A percentile compares a stretch with the other conserved stretches of the same genome.
Conservation (phyloP, 2,113 vertebrate species). For the Hippopotamus amphibius region DNA sequence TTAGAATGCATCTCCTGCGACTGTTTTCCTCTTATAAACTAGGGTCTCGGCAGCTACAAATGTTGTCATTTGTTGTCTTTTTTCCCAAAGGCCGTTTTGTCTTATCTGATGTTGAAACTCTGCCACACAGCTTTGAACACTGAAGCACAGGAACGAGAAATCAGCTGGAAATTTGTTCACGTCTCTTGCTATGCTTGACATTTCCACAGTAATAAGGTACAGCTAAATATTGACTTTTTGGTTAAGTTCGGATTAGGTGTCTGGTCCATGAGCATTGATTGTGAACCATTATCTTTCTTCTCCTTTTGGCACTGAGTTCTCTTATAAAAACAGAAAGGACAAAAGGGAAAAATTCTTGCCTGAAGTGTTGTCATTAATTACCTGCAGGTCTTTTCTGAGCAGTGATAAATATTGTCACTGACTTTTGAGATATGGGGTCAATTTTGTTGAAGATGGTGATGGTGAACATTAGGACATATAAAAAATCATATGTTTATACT, state of each 20-base stretch:
- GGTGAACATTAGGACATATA: conserved; percentile 4
- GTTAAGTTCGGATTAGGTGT: conserved; percentile 86
- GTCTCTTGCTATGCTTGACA: conserved; percentile 86
- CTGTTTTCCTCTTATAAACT: conserved; percentile 82
- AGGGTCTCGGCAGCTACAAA: conserved; percentile 71
- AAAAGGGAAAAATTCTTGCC: conserved; percentile 46
- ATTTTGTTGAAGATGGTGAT: conserved; percentile 56
- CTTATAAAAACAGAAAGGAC: conserved; percentile 39
- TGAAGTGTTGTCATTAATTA: conserved; percentile 62
- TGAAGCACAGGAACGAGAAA: conserved; percentile 80
- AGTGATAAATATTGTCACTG: conserved; percentile 64
- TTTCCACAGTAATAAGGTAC: conserved; percentile 86
- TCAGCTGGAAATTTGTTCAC: conserved; percentile 84
- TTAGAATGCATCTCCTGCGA: conserved; percentile 80
- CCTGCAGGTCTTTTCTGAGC: conserved; percentile 48
- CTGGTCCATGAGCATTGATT: conserved; percentile 78
- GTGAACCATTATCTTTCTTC: conserved; percentile 83
- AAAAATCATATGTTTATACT: conserved; percentile 61
- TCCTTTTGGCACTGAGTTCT: conserved; percentile 64
- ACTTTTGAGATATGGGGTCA: conserved; percentile 46
- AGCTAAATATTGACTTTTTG: conserved; percentile 88
- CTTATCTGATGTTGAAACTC: conserved; percentile 88
- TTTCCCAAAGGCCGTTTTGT: conserved; percentile 82
- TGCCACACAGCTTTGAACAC: conserved; percentile 82
- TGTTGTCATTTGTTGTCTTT: conserved; percentile 80